A percentile compares a stretch with the other conserved stretches of the same genome.
Conservation (phyloP, 1,140 invertebrate species). For the Listronotus oregonensis region DNA sequence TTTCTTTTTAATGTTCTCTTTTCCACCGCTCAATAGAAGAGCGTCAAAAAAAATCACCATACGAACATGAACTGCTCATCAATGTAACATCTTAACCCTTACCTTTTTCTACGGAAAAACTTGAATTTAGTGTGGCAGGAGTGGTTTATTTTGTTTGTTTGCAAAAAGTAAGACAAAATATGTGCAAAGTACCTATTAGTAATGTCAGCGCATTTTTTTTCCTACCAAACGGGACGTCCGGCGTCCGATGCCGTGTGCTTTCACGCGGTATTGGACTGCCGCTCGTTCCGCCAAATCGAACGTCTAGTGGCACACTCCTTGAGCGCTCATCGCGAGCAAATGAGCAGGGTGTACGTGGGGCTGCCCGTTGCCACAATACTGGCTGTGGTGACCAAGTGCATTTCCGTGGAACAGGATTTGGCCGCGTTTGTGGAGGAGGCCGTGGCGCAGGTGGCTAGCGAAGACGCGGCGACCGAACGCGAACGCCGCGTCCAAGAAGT, state of each 20-base stretch:
- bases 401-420: not conserved
- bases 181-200: too few relatives aligned
- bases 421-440: not conserved
- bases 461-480: not conserved
- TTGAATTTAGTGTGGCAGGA: too few relatives aligned
- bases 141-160: too few relatives aligned
- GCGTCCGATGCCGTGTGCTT: not conserved
- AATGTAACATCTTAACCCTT: too few relatives aligned
- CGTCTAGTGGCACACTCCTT: not conserved
- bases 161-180: too few relatives aligned
- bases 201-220: too few relatives aligned
- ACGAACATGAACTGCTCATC: too few relatives aligned
- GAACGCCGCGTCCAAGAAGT: slow-evolving; percentile 1
- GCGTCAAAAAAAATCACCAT: too few relatives aligned
- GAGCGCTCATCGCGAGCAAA: not conserved
- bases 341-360: not conserved
- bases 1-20: too few relatives aligned
- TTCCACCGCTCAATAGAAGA: too few relatives aligned
- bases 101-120: too few relatives aligned
- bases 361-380: not conserved
- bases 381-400: not conserved
- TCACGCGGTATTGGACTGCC: not conserved
- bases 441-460: not conserved
- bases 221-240: not conserved
- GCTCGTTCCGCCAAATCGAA: slow-evolving; percentile 3